Conservation (phyloP, 2,113 vertebrate genomes). For the Petroica traversi region DNA sequence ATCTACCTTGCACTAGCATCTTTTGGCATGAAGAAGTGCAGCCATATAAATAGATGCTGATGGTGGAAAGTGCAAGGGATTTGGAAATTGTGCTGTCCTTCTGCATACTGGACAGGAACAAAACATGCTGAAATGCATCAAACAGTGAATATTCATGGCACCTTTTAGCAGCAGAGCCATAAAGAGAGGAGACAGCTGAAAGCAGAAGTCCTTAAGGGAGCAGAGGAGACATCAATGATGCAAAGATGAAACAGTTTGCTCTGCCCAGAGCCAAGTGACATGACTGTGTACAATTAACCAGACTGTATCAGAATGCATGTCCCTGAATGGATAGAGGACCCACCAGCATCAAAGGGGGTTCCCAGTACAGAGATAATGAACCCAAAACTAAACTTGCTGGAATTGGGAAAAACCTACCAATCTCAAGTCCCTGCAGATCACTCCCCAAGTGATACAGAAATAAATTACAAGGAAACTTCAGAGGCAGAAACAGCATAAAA, state of each 20-base stretch:
- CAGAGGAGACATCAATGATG: background rate
- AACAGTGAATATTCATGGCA: background rate
- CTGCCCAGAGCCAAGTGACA: background rate
- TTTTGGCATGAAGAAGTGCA: background rate
- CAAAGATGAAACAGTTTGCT: background rate
- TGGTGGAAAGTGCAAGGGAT: background rate
- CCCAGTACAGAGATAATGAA: background rate
- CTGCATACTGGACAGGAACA: background rate
- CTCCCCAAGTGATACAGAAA: background rate
- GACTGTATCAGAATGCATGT: background rate
- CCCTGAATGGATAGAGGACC: background rate
- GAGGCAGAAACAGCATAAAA: background rate
- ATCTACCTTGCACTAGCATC: background rate
- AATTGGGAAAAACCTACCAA: background rate
- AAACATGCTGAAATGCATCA: background rate
- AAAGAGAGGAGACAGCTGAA: background rate
- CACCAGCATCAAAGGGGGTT: background rate
- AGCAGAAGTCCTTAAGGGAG: background rate
- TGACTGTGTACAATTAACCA: background rate
- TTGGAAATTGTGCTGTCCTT: background rate
- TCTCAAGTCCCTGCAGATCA: background rate
- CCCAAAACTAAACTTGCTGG: background rate
- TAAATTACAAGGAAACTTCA: background rate
- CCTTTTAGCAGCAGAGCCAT: background rate
- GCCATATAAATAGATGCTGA: background rate